Base-by-base conservation (phyloP, 2,113 vertebrate genomes). In the Canis aureus region DNA sequence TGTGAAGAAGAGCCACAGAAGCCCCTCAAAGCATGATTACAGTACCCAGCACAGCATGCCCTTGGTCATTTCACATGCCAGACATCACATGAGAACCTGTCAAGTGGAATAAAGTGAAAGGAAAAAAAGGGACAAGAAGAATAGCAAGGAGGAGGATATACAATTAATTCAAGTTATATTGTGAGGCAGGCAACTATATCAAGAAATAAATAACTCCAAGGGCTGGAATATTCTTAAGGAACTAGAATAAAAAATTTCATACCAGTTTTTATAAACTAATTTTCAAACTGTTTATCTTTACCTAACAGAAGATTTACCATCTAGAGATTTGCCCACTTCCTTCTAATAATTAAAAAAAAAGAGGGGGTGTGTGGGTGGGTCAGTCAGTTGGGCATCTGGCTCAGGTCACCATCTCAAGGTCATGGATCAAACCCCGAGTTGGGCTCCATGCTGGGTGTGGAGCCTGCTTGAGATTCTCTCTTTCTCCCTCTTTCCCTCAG, bases 221-320 rank as follows among this genome's bases (percentile, higher is more conserved):
- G 57, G 59, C 29, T 17, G 35, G 8, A 55, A 81, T 53, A 92
- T 35, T 87, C 76, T 69, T 55, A 71, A 93, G n/a, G 4, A 92
- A 85, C 23, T 43, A 62, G 25, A 78, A 85, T 25, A 88, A 66
- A 27, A 81, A 23, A 53, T 80, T 71, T 74, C 82, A 91, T 29
- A 38, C 23, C 49, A 81, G 35, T 35, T 94, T 96, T 82, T 60
- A 10, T 53, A 82, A 91, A 83, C 22, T 66, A 38, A 78, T 90
- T 92, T 96, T 85, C 23, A 92, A 78, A 64, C 71, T 38, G 10
- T 60, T 92, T 59, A 69, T 73, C 35, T 92, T 96, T 60, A 82
- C 57, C 38, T 84, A 79, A 66, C 49, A 66, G 8, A 64, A 35
- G 29, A 89, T 27, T 92, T 67, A 91, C 2, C 69, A 71, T 53